These are phyloP conservation scores for Andrena fulva DNA, from an alignment of 2,888 invertebrate genomes.

Conservation along the genomic window DNA sequence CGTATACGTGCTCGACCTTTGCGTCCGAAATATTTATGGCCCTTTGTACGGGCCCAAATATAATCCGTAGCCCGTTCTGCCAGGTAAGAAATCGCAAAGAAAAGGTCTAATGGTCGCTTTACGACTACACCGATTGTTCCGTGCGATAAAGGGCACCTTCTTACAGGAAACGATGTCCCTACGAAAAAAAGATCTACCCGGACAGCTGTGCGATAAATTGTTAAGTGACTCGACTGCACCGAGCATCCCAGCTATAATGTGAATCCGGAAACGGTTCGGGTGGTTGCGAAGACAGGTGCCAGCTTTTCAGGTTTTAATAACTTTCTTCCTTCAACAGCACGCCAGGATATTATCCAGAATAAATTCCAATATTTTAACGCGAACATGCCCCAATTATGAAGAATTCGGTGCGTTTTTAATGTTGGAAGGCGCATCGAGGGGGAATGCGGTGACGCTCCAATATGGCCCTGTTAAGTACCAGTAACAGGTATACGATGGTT, in stretches of 20 bases:
- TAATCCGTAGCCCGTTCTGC: not conserved
- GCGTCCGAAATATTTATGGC: not conserved
- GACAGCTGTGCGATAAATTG: slow-evolving; percentile 49
- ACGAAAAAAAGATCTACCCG: slow-evolving; percentile 13
- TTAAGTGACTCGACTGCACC: slow-evolving; percentile 18
- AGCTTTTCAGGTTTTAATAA: slow-evolving; percentile 36
- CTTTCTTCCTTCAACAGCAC: slow-evolving; percentile 26
- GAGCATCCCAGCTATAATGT: slow-evolving; percentile 44
- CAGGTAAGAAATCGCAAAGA: slow-evolving; percentile 9
- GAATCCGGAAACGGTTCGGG: slow-evolving; percentile 52
- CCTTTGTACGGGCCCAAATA: not conserved
- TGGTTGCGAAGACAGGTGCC: slow-evolving; percentile 46
- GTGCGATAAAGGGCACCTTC: slow-evolving; percentile 21
- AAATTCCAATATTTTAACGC: slow-evolving; percentile 26
- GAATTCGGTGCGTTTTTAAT: slow-evolving; percentile 3
- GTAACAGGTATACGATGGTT: slow-evolving; percentile 39
- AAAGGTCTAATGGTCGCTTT: slow-evolving; percentile 23
- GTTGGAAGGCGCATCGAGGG: not conserved
- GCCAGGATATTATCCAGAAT: slow-evolving; percentile 13
- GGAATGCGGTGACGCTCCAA: not conserved
- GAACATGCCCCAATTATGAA: not conserved
- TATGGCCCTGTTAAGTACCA: not conserved
- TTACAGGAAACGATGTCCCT: slow-evolving; percentile 18
- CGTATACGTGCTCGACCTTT: not conserved
- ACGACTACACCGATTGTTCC: slow-evolving; percentile 13